phyloP scores from a whole-genome alignment of 2,888 invertebrate genomes.

The Marasmarcha lunaedactyla region DNA sequence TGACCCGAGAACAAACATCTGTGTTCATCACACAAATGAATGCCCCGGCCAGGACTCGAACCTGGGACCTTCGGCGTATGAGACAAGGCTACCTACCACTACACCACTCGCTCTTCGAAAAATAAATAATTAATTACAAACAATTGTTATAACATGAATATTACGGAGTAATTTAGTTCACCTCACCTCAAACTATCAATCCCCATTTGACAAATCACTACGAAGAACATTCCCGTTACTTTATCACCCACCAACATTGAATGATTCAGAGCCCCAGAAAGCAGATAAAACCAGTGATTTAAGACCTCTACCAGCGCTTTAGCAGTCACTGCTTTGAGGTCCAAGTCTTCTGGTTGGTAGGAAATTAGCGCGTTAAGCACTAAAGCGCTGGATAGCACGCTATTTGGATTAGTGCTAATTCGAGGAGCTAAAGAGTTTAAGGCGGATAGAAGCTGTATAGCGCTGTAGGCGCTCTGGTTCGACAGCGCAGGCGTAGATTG shows the following conservation, averaged over 20 bases:
- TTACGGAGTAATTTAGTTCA: background rate
- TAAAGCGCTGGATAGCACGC: slow-evolving; percentile 41
- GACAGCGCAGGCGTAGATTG: slow-evolving; percentile 41
- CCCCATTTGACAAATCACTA: slow-evolving; percentile 41
- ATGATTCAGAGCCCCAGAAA: slow-evolving; percentile 38
- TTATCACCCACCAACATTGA: slow-evolving; percentile 32
- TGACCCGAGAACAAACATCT: too few species aligned
- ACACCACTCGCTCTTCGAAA: too few species aligned
- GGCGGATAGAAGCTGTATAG: slow-evolving; percentile 45
- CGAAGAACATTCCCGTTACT: slow-evolving; percentile 35
- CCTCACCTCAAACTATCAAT: slow-evolving; percentile 37
- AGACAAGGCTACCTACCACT: too few species aligned
- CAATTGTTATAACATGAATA: too few species aligned
- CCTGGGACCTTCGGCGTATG: too few species aligned
- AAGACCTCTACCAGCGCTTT: slow-evolving; percentile 32
- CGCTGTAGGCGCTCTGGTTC: slow-evolving; percentile 54
- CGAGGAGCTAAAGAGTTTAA: slow-evolving; percentile 31
- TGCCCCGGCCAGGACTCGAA: too few species aligned
- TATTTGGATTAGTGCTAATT: slow-evolving; percentile 30
- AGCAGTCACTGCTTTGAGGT: slow-evolving; percentile 28
- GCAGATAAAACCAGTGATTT: slow-evolving; percentile 38
- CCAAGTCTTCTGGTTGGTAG: slow-evolving; percentile 41
- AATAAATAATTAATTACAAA: too few species aligned
- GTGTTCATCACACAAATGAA: too few species aligned
- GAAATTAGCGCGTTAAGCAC: slow-evolving; percentile 44